A percentile compares a stretch with the other conserved stretches of the same genome.
Conservation (phyloP, 2,113 vertebrate species). For the Electrona antarctica region DNA sequence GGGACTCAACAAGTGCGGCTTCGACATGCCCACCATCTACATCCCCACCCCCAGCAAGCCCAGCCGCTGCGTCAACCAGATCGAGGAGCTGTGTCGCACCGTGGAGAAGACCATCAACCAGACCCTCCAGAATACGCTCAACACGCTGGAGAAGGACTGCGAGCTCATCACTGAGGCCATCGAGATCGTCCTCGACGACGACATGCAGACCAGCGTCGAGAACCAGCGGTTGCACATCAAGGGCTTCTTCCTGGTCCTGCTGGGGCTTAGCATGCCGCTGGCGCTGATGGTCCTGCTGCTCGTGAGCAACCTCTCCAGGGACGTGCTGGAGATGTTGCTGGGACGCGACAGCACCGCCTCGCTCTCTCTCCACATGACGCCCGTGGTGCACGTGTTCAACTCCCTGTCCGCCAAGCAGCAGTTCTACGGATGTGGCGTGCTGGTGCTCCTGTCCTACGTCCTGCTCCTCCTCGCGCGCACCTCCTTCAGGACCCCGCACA, state of each 20-base stretch:
- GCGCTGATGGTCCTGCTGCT: too few species aligned
- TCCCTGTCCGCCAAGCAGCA: constrained; percentile 58
- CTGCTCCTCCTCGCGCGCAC: constrained; percentile 62
- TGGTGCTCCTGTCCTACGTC: constrained; percentile 60
- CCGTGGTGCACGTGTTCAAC: constrained; percentile 47
- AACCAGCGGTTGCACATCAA: too few species aligned
- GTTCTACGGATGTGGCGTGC: constrained; percentile 57
- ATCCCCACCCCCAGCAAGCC: constrained; percentile 81
- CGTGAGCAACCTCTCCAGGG: too few species aligned
- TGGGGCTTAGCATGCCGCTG: too few species aligned
- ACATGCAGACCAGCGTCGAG: constrained; percentile 31
- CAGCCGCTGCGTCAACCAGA: constrained; percentile 84
- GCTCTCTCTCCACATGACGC: constrained; percentile 34
- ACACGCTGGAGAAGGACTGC: constrained; percentile 84
- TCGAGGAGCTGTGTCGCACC: constrained; percentile 82
- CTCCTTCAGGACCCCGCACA: constrained; percentile 62
- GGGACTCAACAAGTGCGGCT: constrained; percentile 86
- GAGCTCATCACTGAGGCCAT: constrained; percentile 78
- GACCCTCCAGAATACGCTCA: constrained; percentile 84
- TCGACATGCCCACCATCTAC: constrained; percentile 87
- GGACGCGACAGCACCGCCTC: too few species aligned
- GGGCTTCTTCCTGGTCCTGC: too few species aligned
- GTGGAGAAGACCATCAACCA: constrained; percentile 86
- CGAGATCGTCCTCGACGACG: constrained; percentile 57
- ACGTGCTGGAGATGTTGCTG: too few species aligned